Evolutionary conservation across 2,888 invertebrate species (phyloP).

Genomic region (Acrobasis consociella): DNA sequence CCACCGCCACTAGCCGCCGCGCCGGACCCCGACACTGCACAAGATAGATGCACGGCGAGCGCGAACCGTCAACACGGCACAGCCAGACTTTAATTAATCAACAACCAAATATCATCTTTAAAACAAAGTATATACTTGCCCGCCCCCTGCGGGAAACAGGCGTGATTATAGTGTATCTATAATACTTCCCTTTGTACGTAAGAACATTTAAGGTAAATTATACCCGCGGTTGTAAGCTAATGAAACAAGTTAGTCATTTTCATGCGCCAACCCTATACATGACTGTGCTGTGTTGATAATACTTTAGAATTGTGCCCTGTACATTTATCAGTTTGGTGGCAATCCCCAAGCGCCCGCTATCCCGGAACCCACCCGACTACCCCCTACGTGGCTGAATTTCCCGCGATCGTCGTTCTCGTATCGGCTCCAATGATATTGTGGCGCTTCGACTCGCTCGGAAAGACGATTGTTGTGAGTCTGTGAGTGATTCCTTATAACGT

Average conservation of each 20-base stretch:
- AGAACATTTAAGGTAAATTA: no score
- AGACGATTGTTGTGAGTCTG: conserved; percentile 6
- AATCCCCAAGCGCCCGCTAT: conserved; percentile 3
- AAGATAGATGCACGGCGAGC: not conserved
- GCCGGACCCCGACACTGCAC: conserved; percentile 22
- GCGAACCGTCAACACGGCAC: not conserved
- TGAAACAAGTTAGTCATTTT: not conserved
- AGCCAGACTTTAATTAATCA: not conserved
- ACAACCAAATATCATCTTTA: no score
- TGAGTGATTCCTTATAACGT: conserved; percentile 9
- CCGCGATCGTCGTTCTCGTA: conserved; percentile 9
- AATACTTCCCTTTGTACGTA: no score
- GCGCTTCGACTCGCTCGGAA: conserved; percentile 2
- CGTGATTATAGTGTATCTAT: no score
- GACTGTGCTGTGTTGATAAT: conserved; percentile 1
- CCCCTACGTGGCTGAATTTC: conserved; percentile 4
- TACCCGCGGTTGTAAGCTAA: no score
- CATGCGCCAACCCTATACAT: not conserved
- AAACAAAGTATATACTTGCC: no score
- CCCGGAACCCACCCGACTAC: conserved; percentile 9
- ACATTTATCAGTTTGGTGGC: conserved; percentile 9
- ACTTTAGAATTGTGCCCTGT: conserved; percentile 16
- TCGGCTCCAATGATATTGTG: not conserved
- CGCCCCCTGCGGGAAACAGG: no score
- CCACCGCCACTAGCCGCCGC: conserved; percentile 65